Evolutionary conservation across 2,888 invertebrate genomes (phyloP).

Genomic region (Balanococcus diminutus): DNA sequence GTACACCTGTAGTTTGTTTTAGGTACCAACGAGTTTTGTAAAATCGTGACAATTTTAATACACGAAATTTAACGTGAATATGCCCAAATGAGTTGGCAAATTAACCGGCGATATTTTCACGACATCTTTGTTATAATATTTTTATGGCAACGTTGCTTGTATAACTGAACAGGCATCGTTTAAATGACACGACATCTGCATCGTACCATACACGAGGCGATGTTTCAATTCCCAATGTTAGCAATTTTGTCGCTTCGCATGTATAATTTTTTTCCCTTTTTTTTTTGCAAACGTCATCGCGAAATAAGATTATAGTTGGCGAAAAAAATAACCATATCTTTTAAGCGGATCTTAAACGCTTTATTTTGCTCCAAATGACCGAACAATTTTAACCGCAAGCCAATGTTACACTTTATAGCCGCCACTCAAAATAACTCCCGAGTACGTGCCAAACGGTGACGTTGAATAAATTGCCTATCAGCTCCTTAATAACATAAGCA

Average conservation of each 20-base stretch:
- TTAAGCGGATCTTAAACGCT: not conserved
- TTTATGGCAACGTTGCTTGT: not conserved
- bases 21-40: not conserved
- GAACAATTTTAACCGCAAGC: not conserved
- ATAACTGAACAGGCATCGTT: not conserved
- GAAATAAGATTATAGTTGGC: not conserved
- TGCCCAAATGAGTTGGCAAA: constrained; percentile 23
- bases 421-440: not conserved
- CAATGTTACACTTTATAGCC: not conserved
- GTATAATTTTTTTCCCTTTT: not conserved
- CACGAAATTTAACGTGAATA: constrained; percentile 10
- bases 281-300: not conserved
- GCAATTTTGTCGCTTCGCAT: not conserved
- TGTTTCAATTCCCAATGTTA: not conserved
- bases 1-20: no score
- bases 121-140: constrained; percentile 6
- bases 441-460: not conserved
- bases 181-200: constrained; percentile 9
- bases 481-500: not conserved
- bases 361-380: not conserved
- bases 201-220: not conserved
- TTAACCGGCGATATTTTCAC: not conserved
- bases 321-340: not conserved
- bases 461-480: constrained; percentile 12
- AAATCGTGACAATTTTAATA: not conserved